These are phyloP conservation scores for Tangara arthus DNA, from an alignment of 2,797 vertebrate species.

Conservation along the genomic window DNA sequence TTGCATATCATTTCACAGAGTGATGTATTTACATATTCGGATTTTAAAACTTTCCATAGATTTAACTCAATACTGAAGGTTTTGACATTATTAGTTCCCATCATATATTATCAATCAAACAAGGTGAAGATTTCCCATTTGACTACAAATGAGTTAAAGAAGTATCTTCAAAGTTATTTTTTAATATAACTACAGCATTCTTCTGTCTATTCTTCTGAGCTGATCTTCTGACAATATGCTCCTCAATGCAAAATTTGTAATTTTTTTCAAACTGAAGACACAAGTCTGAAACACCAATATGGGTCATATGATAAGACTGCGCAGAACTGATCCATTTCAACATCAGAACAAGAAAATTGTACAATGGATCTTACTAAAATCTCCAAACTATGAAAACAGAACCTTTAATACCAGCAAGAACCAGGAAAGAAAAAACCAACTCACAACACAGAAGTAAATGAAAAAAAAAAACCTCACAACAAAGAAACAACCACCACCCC, in stretches of 20 bases:
- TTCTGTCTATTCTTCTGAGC: neutral
- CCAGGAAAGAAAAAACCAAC: neutral
- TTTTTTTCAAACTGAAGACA: neutral
- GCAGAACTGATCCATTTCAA: neutral
- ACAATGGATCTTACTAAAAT: neutral
- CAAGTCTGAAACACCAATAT: neutral
- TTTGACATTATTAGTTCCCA: neutral
- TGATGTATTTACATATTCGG: neutral
- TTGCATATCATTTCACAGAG: neutral
- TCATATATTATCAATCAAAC: neutral
- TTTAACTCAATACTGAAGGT: neutral
- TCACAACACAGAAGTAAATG: neutral
- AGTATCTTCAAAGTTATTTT: neutral
- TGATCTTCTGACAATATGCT: neutral
- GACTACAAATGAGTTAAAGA: neutral
- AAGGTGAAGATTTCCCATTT: neutral
- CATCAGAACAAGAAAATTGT: neutral
- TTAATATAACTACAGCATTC: neutral
- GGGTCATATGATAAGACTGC: neutral
- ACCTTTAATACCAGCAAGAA: neutral
- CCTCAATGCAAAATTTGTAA: neutral
- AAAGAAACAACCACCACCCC: neutral
- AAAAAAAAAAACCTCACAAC: neutral
- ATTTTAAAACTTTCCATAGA: neutral
- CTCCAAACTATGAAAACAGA: neutral